These are phyloP conservation scores for Moxostoma hubbsi DNA, from an alignment of 2,797 vertebrate species.

Conservation along the genomic window DNA sequence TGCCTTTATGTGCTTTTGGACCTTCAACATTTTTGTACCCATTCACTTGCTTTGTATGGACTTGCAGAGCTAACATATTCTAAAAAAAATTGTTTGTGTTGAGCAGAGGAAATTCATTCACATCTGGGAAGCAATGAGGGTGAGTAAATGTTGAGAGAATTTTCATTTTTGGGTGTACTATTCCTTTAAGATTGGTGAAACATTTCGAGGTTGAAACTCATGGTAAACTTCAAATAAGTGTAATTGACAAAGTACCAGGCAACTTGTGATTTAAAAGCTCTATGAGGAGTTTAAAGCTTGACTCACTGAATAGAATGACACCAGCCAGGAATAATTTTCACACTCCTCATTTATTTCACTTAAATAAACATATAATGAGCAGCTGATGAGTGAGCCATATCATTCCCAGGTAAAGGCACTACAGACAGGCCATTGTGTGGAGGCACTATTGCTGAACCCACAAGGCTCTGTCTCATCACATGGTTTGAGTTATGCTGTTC, in stretches of 20 bases:
- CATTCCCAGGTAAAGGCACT: conserved; percentile 28
- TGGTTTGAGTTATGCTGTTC: conserved; percentile 54
- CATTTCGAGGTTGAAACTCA: background rate
- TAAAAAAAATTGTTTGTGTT: no score
- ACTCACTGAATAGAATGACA: background rate
- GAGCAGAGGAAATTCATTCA: no score
- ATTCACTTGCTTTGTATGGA: no score
- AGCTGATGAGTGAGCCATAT: conserved; percentile 18
- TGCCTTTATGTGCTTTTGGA: no score
- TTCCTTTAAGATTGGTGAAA: background rate
- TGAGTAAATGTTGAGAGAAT: no score
- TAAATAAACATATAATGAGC: conserved; percentile 9
- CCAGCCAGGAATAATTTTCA: background rate
- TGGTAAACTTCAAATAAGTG: background rate
- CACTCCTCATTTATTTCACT: background rate
- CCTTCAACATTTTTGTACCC: no score
- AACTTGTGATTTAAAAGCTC: background rate
- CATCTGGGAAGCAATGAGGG: no score
- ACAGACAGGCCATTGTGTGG: conserved; percentile 42
- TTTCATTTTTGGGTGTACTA: no score
- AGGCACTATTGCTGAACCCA: conserved; percentile 25
- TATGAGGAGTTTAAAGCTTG: background rate
- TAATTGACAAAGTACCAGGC: background rate
- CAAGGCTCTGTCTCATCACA: conserved; percentile 50
- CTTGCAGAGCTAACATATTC: no score